These are phyloP conservation scores for Triops cancriformis DNA, from an alignment of 1,140 invertebrate genomes.

Conservation along the genomic window DNA sequence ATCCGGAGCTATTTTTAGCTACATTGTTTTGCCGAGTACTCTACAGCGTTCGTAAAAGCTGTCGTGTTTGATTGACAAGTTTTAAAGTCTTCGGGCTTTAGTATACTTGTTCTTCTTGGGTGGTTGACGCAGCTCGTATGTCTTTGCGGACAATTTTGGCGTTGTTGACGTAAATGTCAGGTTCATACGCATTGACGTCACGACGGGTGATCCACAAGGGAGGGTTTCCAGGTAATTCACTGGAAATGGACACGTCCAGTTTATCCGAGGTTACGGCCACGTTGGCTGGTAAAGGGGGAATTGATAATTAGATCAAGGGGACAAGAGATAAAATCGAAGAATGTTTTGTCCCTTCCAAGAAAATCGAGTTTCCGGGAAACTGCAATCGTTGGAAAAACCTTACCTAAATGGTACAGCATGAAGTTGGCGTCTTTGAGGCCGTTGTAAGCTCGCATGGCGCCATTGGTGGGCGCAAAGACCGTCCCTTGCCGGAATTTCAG, in stretches of 20 bases:
- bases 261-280: slow-evolving; percentile 57
- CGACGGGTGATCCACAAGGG: slow-evolving; percentile 66
- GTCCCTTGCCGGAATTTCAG: slow-evolving; percentile 28
- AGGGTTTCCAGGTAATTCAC: slow-evolving; percentile 67
- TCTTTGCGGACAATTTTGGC: slow-evolving; percentile 52
- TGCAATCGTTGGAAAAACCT: neutral
- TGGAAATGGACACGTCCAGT: slow-evolving; percentile 53
- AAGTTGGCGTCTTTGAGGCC: slow-evolving; percentile 26
- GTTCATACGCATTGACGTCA: slow-evolving; percentile 44
- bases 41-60: neutral
- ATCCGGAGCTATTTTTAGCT: too few relatives aligned
- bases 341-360: too few relatives aligned
- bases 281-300: slow-evolving; percentile 44
- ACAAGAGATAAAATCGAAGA: neutral
- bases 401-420: slow-evolving; percentile 28
- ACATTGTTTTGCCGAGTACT: too few relatives aligned
- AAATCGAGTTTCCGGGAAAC: neutral
- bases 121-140: slow-evolving; percentile 19
- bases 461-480: slow-evolving; percentile 28
- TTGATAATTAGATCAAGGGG: neutral
- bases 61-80: neutral
- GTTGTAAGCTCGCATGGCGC: slow-evolving; percentile 19
- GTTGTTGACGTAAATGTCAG: slow-evolving; percentile 72
- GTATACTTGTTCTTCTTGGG: slow-evolving; percentile 27
- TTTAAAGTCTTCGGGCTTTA: neutral